Evolutionary conservation across 2,113 vertebrate genomes (phyloP).

Genomic region (Mixornis gularis): DNA sequence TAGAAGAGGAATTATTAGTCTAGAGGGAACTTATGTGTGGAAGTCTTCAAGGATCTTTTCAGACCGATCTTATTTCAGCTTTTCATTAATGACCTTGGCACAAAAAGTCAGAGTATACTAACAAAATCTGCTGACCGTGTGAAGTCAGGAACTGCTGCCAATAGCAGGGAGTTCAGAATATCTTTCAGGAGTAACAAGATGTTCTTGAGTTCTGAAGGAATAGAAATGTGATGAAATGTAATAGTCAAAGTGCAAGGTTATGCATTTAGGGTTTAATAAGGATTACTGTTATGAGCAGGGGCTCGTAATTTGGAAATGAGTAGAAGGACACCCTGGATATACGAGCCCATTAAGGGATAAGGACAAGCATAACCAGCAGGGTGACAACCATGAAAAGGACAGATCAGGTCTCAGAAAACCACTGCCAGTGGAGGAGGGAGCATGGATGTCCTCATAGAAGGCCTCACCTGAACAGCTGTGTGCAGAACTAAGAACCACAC

Average conservation of each 20-base stretch:
- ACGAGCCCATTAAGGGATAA: neutral
- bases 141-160: slow-evolving; percentile 18
- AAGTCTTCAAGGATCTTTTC: slow-evolving; percentile 24
- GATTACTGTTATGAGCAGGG: neutral
- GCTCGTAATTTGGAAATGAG: neutral
- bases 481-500: neutral
- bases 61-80: slow-evolving; percentile 35
- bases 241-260: slow-evolving; percentile 32
- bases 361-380: neutral
- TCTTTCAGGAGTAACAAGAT: slow-evolving; percentile 22
- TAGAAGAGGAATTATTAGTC: neutral
- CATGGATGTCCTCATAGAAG: neutral
- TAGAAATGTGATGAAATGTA: slow-evolving; percentile 11
- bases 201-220: slow-evolving; percentile 16
- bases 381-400: neutral
- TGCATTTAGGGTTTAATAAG: slow-evolving; percentile 17
- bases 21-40: neutral
- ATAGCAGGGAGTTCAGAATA: neutral
- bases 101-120: slow-evolving; percentile 29
- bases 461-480: neutral
- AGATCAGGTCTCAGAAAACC: neutral
- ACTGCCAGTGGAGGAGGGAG: neutral
- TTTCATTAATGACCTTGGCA: slow-evolving; percentile 50
- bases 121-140: slow-evolving; percentile 27
- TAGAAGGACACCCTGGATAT: neutral